Percentiles rank a stretch among this genome's conserved stretches.
Evolutionary conservation across 2,113 vertebrate species (phyloP).

Genomic region (Physeter macrocephalus): DNA sequence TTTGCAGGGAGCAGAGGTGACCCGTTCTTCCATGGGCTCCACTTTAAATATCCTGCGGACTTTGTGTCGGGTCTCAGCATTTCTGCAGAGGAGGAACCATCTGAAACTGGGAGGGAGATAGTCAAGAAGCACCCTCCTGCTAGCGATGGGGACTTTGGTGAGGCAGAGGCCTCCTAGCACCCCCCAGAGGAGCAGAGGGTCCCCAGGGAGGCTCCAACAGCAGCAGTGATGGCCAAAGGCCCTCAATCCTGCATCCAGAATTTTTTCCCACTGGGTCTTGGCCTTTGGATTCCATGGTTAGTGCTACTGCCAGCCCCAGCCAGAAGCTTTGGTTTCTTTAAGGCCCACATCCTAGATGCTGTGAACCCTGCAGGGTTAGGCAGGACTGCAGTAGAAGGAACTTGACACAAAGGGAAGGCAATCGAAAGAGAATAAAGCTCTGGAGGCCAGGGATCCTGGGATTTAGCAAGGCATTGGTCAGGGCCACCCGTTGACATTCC

Average conservation of each 20-base stretch:
- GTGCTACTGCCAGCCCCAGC: background rate
- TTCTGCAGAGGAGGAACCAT: background rate
- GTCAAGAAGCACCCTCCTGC: background rate
- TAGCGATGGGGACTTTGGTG: too few species aligned
- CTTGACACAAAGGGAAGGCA: background rate
- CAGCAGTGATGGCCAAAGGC: background rate
- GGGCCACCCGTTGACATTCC: accelerated
- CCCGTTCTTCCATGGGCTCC: background rate
- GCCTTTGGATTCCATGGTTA: background rate
- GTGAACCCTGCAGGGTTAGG: background rate
- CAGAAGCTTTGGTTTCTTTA: background rate
- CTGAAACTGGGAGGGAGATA: background rate
- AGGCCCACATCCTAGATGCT: background rate
- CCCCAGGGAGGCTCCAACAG: background rate
- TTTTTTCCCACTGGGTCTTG: background rate
- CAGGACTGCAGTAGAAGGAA: background rate
- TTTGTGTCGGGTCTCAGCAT: background rate
- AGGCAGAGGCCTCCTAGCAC: background rate
- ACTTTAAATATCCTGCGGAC: background rate
- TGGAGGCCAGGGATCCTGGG: background rate
- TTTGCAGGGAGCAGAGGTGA: background rate
- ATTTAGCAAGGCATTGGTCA: background rate
- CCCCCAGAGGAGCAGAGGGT: background rate
- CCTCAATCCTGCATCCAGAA: background rate
- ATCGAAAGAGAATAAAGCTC: background rate